Evolutionary conservation across 1,140 invertebrate genomes (phyloP).

Genomic region (Procambarus clarkii): DNA sequence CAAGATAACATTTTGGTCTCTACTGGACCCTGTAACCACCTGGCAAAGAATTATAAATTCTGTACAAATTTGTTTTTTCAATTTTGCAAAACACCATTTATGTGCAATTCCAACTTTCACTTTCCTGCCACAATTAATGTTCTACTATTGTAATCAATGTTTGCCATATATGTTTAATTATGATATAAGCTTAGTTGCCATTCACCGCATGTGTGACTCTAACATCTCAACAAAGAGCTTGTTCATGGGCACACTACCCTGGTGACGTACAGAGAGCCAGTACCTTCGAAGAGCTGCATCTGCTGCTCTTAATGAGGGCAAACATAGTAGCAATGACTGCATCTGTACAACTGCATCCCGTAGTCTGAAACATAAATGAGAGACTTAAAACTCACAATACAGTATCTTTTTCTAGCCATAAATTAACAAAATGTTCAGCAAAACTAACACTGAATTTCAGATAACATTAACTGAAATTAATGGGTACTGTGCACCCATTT

Average conservation of each 20-base stretch:
- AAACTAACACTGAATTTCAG: too few relatives aligned
- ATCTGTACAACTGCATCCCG: slow-evolving; percentile 82
- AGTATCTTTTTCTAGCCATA: too few relatives aligned
- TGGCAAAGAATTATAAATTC: slow-evolving; percentile 24
- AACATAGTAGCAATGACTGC: slow-evolving; percentile 90
- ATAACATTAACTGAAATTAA: too few relatives aligned
- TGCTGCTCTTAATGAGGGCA: slow-evolving; percentile 92
- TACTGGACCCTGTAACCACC: slow-evolving; percentile 8
- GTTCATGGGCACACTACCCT: slow-evolving; percentile 94
- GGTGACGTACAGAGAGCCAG: slow-evolving; percentile 91
- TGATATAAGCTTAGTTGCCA: slow-evolving; percentile 24
- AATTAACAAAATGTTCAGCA: too few relatives aligned
- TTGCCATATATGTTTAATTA: slow-evolving; percentile 2
- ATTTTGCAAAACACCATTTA: slow-evolving; percentile 16
- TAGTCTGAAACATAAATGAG: slow-evolving; percentile 78
- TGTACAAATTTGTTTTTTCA: slow-evolving; percentile 11
- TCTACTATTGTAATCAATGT: slow-evolving; percentile 5
- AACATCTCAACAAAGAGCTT: slow-evolving; percentile 98
- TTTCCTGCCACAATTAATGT: slow-evolving; percentile 37
- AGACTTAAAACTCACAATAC: too few relatives aligned
- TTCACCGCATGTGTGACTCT: slow-evolving; percentile 78
- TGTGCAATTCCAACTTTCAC: slow-evolving; percentile 7
- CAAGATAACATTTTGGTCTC: slow-evolving; percentile 46
- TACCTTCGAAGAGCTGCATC: slow-evolving; percentile 91
- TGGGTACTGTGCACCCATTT: too few relatives aligned